phyloP scores from a whole-genome alignment of 92 coral and sea anemone species.

The Parazoanthus darwini region DNA sequence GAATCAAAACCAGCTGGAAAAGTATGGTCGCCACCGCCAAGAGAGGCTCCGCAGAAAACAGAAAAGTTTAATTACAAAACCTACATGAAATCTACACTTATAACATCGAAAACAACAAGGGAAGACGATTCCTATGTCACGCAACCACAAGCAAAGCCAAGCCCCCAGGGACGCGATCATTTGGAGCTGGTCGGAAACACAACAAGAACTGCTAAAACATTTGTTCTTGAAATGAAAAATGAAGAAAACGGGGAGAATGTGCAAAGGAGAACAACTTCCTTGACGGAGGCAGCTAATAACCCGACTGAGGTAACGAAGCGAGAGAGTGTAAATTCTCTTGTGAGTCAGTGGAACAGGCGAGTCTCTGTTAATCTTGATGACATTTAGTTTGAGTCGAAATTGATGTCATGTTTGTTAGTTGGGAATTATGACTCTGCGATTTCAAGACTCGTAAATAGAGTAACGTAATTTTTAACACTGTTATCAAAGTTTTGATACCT shows the following conservation, averaged over 20 bases:
- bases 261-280: neutral
- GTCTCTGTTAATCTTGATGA: conserved; percentile 28
- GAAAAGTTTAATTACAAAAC: conserved; percentile 42
- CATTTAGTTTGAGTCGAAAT: neutral
- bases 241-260: conserved; percentile 1
- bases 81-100: conserved; percentile 41
- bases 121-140: conserved; percentile 29
- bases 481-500: neutral
- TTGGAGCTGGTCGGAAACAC: neutral
- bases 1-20: neutral
- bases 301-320: neutral
- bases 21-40: conserved; percentile 14
- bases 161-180: conserved; percentile 27
- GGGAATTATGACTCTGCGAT: neutral
- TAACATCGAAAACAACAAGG: conserved; percentile 26
- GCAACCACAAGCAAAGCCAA: conserved; percentile 18
- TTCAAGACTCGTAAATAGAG: neutral
- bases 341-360: conserved; percentile 38
- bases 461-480: neutral
- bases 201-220: conserved; percentile 11
- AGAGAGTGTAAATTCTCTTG: conserved; percentile 35
- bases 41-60: conserved; percentile 15
- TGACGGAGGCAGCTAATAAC: neutral
- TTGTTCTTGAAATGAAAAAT: conserved; percentile 23
- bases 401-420: too few relatives aligned